Conservation (phyloP, 23 tunicate genomes). For the Styela clava region DNA sequence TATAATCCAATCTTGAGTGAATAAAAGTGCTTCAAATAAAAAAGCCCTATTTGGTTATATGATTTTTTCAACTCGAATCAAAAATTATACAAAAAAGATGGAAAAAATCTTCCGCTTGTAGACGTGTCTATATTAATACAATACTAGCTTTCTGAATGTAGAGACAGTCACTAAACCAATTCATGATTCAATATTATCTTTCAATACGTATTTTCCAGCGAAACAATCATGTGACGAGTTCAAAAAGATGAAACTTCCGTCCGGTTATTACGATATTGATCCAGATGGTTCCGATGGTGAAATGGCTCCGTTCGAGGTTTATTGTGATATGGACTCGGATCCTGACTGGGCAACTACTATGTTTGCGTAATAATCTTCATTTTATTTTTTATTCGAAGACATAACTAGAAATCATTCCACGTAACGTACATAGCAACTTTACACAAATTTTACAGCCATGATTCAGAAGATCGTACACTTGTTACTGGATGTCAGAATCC, state of each 20-base stretch:
- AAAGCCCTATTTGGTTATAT: too few species aligned
- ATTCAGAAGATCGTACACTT: slow-evolving; percentile 12
- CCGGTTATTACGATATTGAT: neutral
- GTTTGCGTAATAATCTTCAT: slow-evolving; percentile 2
- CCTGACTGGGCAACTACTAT: neutral
- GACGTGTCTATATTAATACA: too few species aligned
- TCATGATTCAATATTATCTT: too few species aligned
- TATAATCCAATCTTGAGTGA: too few species aligned
- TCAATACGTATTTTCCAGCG: neutral
- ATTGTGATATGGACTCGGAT: slow-evolving; percentile 15
- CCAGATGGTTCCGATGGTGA: slow-evolving; percentile 2
- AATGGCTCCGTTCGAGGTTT: slow-evolving; percentile 3
- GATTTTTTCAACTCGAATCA: too few species aligned
- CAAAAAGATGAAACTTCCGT: neutral
- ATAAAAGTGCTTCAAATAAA: too few species aligned
- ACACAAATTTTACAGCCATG: slow-evolving; percentile 1
- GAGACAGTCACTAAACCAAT: too few species aligned
- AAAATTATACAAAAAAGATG: too few species aligned
- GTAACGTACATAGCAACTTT: neutral
- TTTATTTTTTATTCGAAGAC: neutral
- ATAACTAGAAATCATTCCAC: neutral
- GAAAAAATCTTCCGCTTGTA: too few species aligned
- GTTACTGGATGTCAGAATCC: slow-evolving; percentile 18
- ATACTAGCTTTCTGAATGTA: too few species aligned
- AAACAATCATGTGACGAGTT: slow-evolving; percentile 2